Evolutionary conservation across 2,888 invertebrate genomes (phyloP).

Genomic region (Opisthograptis luteolata): DNA sequence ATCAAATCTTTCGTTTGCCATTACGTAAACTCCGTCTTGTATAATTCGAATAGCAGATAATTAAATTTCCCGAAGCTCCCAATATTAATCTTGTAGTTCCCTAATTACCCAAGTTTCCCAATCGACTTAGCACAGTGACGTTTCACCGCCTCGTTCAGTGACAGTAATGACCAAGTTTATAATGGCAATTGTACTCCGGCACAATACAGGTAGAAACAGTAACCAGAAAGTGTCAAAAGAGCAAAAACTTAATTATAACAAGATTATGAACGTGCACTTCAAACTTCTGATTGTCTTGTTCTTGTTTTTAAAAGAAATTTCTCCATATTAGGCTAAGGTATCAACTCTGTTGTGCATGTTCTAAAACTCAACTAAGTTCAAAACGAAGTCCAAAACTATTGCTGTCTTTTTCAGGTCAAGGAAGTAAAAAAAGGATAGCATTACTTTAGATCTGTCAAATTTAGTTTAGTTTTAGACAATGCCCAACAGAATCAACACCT

Average conservation of each 20-base stretch:
- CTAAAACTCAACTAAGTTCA: too few species aligned
- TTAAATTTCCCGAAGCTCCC: conserved; percentile 13
- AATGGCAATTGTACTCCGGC: conserved; percentile 4
- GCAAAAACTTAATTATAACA: neutral
- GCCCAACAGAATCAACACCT: too few species aligned
- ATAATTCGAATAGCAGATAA: conserved; percentile 17
- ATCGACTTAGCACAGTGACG: conserved; percentile 12
- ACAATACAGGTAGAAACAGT: neutral
- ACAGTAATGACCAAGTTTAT: conserved; percentile 19
- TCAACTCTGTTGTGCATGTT: too few species aligned
- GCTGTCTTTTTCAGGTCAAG: too few species aligned
- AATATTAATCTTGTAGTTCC: conserved; percentile 16
- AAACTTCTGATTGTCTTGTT: too few species aligned
- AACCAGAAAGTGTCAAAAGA: neutral
- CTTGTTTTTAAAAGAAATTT: too few species aligned
- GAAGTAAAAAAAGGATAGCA: too few species aligned
- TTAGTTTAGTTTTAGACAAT: too few species aligned
- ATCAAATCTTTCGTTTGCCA: neutral
- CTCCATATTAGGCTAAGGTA: too few species aligned
- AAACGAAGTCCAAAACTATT: too few species aligned
- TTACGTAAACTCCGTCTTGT: neutral
- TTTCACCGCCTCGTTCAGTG: conserved; percentile 10
- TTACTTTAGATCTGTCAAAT: too few species aligned
- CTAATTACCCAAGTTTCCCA: conserved; percentile 19
- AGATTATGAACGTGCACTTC: too few species aligned